Evolutionary conservation across 2,113 vertebrate species (phyloP).

Genomic region (Labeo rohita): DNA sequence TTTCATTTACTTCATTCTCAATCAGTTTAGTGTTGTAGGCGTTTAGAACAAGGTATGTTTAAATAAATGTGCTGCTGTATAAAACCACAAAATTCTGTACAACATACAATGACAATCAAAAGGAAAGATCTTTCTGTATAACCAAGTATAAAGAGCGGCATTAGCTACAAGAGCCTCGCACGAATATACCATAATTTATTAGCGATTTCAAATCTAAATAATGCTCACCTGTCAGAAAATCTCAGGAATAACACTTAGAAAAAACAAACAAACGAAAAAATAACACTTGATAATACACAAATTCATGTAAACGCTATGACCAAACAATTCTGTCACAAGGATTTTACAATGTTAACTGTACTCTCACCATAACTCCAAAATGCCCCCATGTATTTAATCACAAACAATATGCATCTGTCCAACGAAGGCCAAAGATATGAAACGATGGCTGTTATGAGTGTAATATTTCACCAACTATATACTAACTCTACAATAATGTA

Average conservation of each 20-base stretch:
- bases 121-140: slow-evolving; percentile 15
- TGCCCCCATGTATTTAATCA: slow-evolving; percentile 42
- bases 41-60: not conserved
- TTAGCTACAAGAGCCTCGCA: slow-evolving; percentile 33
- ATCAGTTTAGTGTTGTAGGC: slow-evolving; percentile 18
- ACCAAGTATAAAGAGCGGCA: slow-evolving; percentile 37
- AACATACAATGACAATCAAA: slow-evolving; percentile 38
- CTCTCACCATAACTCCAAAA: slow-evolving; percentile 40
- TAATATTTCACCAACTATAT: slow-evolving; percentile 21
- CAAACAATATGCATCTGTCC: slow-evolving; percentile 23
- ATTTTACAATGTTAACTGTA: slow-evolving; percentile 42
- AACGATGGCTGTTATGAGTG: slow-evolving; percentile 8
- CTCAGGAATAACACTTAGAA: slow-evolving; percentile 35
- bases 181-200: slow-evolving; percentile 47
- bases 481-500: slow-evolving; percentile 43
- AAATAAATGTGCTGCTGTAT: slow-evolving; percentile 43
- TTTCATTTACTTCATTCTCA: slow-evolving; percentile 19
- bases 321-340: slow-evolving; percentile 48
- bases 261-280: slow-evolving; percentile 25
- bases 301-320: slow-evolving; percentile 53
- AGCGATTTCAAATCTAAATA: slow-evolving; percentile 47
- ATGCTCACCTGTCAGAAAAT: slow-evolving; percentile 45
- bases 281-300: slow-evolving; percentile 53
- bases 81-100: slow-evolving; percentile 39
- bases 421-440: not conserved